phyloP scores from a whole-genome alignment of 2,888 invertebrate species.

The Tenthredo distinguenda region DNA sequence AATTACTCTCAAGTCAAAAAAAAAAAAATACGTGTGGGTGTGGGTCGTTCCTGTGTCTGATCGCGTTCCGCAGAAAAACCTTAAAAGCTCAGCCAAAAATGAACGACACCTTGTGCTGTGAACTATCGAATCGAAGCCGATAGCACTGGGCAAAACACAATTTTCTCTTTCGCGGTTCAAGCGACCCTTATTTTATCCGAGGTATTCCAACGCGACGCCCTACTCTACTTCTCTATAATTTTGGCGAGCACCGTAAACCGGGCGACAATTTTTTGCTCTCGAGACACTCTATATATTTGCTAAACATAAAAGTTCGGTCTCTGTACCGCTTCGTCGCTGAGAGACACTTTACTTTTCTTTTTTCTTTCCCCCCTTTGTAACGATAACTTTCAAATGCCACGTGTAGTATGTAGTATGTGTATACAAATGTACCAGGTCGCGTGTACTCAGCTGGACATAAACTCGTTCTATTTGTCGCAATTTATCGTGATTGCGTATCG shows the following conservation, averaged over 20 bases:
- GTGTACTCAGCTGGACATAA: slow-evolving; percentile 5
- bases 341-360: not conserved
- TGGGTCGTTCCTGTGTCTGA: not conserved
- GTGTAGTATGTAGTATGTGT: not conserved
- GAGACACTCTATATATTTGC: not conserved
- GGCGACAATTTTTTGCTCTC: slow-evolving; percentile 29
- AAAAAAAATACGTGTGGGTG: not conserved
- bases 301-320: not conserved
- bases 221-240: slow-evolving; percentile 30
- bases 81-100: not conserved
- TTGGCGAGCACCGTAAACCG: slow-evolving; percentile 4
- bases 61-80: not conserved
- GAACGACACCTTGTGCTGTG: not conserved
- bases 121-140: not conserved
- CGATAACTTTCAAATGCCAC: slow-evolving; percentile 7
- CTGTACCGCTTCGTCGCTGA: not conserved
- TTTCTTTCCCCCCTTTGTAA: not conserved
- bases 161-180: not conserved
- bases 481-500: slow-evolving; percentile 41
- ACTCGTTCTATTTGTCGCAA: slow-evolving; percentile 34
- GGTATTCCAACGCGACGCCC: slow-evolving; percentile 6
- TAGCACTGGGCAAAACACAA: not conserved
- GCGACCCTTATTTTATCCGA: not conserved
- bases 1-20: not conserved
- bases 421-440: not conserved